Base-by-base conservation (phyloP, 2,113 vertebrate genomes). In the Ellobius talpinus region DNA sequence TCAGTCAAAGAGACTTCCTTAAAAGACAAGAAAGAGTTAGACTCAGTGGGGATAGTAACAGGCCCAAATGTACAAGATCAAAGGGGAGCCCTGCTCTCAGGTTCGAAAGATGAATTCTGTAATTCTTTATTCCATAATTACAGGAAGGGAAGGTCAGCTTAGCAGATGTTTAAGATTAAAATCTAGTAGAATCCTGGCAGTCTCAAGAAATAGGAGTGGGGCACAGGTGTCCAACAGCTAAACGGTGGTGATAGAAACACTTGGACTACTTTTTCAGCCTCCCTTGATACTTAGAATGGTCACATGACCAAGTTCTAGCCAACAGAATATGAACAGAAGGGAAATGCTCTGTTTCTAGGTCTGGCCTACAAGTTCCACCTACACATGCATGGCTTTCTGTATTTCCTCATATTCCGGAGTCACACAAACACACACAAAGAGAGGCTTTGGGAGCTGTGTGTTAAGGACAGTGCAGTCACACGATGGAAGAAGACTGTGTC, bases 91-190 rank as follows among this genome's bases (percentile, higher is more conserved):
- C 55, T 72, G 47, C 36, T 4, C 79, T 33, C 36, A 47, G 31
- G 63, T 93, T 95, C 90, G 92, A 91, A 94, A 87, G 92, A 93
- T 61, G 78, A 82, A 93, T 61, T 93, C 61, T 91, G 7, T 72
- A 92, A 87, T 68, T 93, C 47, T 87, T 78, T 78, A 90, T 63
- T 95, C 84, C 61, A 7, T 84, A 87, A 81, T 90, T 93, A 70
- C 36, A 89, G 77, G 81, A 90, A 84, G 36, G n/a, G n/a, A 89
- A 93, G 58, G 72, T 86, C 58, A 70, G 66, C n/a, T 89, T 94
- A 66, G 77, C 14, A 89, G 61, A 26, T 50, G 73, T 70, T 82
- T 91, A 87, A 96, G 66, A 73, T 65, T 78, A 94, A 65, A 94
- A 91, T 91, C 90, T 86, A 68, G 68, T 74, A 84, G 77, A 77